A percentile compares a stretch with the other conserved stretches of the same genome.
Evolutionary conservation across 2,113 vertebrate genomes (phyloP).

Genomic region (Miniopterus natalensis): DNA sequence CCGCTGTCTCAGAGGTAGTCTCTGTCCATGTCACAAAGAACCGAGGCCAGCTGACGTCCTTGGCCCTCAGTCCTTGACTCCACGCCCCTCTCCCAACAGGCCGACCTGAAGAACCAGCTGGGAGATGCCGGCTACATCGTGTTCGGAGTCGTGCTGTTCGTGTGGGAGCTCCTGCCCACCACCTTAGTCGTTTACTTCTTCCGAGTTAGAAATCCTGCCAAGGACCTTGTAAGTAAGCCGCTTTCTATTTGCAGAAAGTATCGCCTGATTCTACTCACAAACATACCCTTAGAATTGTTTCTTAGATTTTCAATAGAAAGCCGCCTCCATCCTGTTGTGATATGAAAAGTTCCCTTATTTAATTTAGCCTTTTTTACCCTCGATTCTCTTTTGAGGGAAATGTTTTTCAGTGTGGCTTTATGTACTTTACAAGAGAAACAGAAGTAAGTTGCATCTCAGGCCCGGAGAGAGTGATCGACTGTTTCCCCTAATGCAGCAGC

Average conservation of each 20-base stretch:
- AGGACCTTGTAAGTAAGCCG: slow-evolving; percentile 91
- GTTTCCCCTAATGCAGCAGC: background rate
- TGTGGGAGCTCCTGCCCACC: slow-evolving; percentile 99
- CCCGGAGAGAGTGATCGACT: background rate
- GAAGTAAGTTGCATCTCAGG: background rate
- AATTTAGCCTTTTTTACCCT: background rate
- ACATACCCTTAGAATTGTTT: background rate
- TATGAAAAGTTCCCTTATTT: background rate
- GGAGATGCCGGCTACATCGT: slow-evolving; percentile 95
- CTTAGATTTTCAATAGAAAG: background rate
- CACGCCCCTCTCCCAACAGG: slow-evolving; percentile 86
- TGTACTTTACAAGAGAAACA: background rate
- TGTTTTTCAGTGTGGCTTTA: background rate
- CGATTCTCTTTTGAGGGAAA: background rate
- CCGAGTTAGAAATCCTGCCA: slow-evolving; percentile 93
- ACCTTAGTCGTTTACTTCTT: slow-evolving; percentile 97
- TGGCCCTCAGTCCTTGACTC: background rate
- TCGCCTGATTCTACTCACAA: background rate
- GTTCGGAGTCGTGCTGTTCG: slow-evolving; percentile 96
- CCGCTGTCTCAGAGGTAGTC: background rate
- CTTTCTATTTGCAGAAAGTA: background rate
- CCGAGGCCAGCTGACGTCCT: no score
- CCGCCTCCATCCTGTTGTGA: background rate
- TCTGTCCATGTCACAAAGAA: background rate
- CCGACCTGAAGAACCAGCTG: slow-evolving; percentile 95